Evolutionary conservation across 2,888 invertebrate genomes (phyloP).

Genomic region (Agrotis clavis): DNA sequence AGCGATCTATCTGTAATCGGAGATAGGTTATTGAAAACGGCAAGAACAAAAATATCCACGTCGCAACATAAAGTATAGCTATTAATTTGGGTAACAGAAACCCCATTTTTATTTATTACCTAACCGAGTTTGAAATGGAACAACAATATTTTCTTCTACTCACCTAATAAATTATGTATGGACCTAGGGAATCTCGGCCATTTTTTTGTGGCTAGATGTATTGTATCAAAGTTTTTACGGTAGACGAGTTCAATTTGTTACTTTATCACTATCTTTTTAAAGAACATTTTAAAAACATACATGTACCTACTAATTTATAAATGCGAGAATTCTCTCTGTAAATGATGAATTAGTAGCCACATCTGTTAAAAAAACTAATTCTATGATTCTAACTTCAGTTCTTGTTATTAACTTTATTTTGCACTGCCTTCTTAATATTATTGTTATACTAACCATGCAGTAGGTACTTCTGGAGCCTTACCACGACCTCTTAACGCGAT

Average conservation of each 20-base stretch:
- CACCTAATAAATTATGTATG: conserved; percentile 56
- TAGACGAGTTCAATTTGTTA: conserved; percentile 35
- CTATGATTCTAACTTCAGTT: too few relatives aligned
- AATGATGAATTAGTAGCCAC: too few relatives aligned
- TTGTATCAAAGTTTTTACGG: conserved; percentile 35
- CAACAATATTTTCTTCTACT: conserved; percentile 46
- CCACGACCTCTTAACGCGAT: too few relatives aligned
- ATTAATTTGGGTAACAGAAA: conserved; percentile 23
- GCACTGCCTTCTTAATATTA: too few relatives aligned
- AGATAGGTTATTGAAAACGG: too few relatives aligned
- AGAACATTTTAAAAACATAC: background rate
- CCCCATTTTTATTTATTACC: conserved; percentile 38
- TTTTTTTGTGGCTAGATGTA: conserved; percentile 29
- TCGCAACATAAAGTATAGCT: background rate
- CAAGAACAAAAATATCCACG: background rate
- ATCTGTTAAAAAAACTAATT: too few relatives aligned
- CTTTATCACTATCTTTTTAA: conserved; percentile 10
- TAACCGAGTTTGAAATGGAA: conserved; percentile 43
- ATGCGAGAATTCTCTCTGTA: too few relatives aligned
- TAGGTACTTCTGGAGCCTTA: too few relatives aligned
- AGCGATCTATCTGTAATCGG: too few relatives aligned
- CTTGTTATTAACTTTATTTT: too few relatives aligned
- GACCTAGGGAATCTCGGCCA: conserved; percentile 25
- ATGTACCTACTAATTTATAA: background rate
- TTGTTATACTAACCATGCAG: too few relatives aligned